phyloP scores from a whole-genome alignment of 2,113 vertebrate species.

The Setophaga petechia region DNA sequence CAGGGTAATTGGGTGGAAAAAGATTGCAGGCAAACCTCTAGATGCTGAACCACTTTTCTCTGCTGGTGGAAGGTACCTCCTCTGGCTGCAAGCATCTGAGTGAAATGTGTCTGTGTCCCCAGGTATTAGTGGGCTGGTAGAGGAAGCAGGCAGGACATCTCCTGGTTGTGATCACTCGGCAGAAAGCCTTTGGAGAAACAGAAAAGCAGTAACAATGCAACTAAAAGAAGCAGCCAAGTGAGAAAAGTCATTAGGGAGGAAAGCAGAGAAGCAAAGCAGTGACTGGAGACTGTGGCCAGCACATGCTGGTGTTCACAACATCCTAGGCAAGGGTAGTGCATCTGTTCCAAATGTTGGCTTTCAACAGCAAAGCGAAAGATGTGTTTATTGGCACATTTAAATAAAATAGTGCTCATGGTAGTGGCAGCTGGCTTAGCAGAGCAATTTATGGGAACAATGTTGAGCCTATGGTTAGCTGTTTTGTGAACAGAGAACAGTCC shows the following conservation, averaged over 20 bases:
- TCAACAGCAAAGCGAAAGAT: neutral
- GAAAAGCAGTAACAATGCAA: neutral
- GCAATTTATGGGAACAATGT: neutral
- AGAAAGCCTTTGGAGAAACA: neutral
- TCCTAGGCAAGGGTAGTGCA: neutral
- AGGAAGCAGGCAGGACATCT: neutral
- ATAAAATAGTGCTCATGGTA: neutral
- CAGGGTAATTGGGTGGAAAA: neutral
- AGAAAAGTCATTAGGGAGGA: neutral
- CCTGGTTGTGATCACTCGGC: neutral
- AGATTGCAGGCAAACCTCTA: neutral
- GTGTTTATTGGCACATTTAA: neutral
- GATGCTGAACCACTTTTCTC: neutral
- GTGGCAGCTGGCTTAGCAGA: neutral
- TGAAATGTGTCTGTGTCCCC: neutral
- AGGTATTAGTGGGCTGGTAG: rapidly evolving
- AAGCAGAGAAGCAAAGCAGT: neutral
- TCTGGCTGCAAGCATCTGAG: neutral
- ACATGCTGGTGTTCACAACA: rapidly evolving
- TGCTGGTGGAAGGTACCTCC: neutral
- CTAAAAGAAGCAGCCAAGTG: neutral
- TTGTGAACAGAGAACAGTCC: neutral
- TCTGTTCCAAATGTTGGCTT: neutral
- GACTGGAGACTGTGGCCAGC: neutral
- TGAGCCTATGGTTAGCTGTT: neutral